A percentile compares a stretch with the other conserved stretches of the same genome.
Conservation (phyloP, 1,140 invertebrate species). For the Drosophila funebris region DNA sequence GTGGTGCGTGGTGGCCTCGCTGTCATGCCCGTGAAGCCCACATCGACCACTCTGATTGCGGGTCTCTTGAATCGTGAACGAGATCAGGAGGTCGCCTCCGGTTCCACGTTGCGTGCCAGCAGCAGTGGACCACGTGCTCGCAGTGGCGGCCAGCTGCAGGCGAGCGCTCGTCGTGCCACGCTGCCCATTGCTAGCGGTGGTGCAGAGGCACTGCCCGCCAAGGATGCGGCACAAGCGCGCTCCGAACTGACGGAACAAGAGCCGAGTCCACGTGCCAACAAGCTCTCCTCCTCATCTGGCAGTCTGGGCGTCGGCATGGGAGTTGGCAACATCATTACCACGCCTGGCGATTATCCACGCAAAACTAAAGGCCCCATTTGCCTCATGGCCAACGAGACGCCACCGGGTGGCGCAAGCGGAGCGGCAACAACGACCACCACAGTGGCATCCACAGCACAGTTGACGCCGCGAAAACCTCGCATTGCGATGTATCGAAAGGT, state of each 20-base stretch:
- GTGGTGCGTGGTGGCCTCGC: constrained; percentile 71
- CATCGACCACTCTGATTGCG: constrained; percentile 75
- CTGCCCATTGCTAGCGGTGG: constrained; percentile 69
- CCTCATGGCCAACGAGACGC: constrained; percentile 47
- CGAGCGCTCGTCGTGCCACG: constrained; percentile 65
- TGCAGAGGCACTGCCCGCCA: constrained; percentile 1
- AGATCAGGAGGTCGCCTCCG: constrained; percentile 53
- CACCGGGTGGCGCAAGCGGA: neutral
- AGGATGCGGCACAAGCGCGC: constrained; percentile 30
- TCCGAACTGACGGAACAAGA: constrained; percentile 45
- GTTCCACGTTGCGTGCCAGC: constrained; percentile 32
- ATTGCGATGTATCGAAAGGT: constrained; percentile 86
- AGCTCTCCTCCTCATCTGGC: constrained; percentile 74
- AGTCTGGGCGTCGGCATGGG: constrained; percentile 66
- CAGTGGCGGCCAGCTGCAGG: constrained; percentile 37
- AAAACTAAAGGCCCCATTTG: constrained; percentile 81
- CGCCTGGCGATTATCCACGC: constrained; percentile 75
- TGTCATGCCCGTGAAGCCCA: constrained; percentile 77
- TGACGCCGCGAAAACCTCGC: constrained; percentile 65
- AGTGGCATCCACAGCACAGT: neutral
- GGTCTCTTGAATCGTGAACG: constrained; percentile 78
- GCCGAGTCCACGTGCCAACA: constrained; percentile 62
- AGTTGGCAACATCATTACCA: constrained; percentile 75
- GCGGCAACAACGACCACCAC: neutral
- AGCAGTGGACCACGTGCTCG: constrained; percentile 38